Base-by-base conservation (phyloP, 2,888 invertebrate species). In the Sphinx pinastri region DNA sequence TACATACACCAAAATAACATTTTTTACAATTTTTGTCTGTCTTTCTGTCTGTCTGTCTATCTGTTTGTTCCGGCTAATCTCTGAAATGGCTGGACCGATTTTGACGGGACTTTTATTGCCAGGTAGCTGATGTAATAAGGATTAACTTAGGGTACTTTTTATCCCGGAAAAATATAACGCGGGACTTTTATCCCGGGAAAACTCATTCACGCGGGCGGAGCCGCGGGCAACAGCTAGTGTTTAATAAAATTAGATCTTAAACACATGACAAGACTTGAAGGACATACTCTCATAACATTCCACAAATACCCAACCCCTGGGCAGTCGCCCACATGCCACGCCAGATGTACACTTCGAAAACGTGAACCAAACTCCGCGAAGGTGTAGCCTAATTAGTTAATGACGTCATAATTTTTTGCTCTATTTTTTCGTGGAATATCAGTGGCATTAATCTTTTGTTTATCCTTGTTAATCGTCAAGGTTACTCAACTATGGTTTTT, bases 361-460 rank as follows among this genome's bases (percentile, higher is more conserved):
- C 38, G 67, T 70, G 54, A 47, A 45, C 52, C 63, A 69, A 63
- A 69, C 63, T 69, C 12, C 38, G 31, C 51, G 31, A 69, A 69
- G 54, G 54, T 69, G 47, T 54, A 54, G 49, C 60, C 68, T 71
- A 69, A 71, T 71, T 69, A 71, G 67, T 51, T 49, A 67, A 47
- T 71, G 67, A 25, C 69, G 71, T 67, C 69, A 71, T 25, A 16
- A 67, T 67, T 71, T 68, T 68, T 67, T 67, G 67, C 54, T n/a
- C 19, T 16, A 45, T 47, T 49, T 49, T 63, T 63, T 19, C 11
- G 12, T 49, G 6, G 2, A 49, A 19, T 63, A 63, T 63, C 49
- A 47, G 49, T 63, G 47, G 16, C 60, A 25, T 19, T 60, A 54
- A 69, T 66, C 63, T 69, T 70, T 70, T 69, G 55, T 66, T 6